phyloP scores from a whole-genome alignment of 1,140 invertebrate species.

The Berghia stephanieae region DNA sequence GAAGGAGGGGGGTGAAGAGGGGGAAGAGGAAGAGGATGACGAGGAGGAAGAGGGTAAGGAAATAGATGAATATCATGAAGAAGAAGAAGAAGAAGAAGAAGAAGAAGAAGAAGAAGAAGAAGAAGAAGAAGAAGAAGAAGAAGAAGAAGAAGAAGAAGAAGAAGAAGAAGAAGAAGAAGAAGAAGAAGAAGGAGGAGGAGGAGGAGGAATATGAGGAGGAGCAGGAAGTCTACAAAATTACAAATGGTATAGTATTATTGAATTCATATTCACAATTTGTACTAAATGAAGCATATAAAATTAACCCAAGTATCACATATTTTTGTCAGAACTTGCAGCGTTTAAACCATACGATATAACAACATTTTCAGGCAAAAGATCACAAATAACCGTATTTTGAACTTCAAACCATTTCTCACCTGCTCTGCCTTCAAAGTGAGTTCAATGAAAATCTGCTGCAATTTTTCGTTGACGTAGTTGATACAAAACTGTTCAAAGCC shows the following conservation, averaged over 20 bases:
- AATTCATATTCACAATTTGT: not conserved
- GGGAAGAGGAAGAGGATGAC: not conserved
- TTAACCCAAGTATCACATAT: not conserved
- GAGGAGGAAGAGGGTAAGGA: not conserved
- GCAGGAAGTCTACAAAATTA: too few relatives aligned
- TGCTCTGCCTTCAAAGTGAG: constrained; percentile 78
- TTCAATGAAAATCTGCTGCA: constrained; percentile 84
- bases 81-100: not conserved
- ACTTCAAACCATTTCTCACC: constrained; percentile 40
- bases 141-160: not conserved
- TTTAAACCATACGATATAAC: not conserved
- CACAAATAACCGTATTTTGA: too few relatives aligned
- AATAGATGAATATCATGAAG: not conserved
- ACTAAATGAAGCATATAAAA: not conserved
- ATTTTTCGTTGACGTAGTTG: constrained; percentile 90
- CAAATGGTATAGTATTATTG: too few relatives aligned
- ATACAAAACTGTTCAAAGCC: constrained; percentile 91
- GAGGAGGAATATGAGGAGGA: too few relatives aligned
- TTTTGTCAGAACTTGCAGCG: not conserved
- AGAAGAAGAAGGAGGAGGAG: not conserved
- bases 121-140: not conserved
- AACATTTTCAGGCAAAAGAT: too few relatives aligned
- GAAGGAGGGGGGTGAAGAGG: not conserved
- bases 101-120: not conserved
- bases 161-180: not conserved